Evolutionary conservation across 2,888 invertebrate genomes (phyloP).

Genomic region (Spilosoma lubricipeda): DNA sequence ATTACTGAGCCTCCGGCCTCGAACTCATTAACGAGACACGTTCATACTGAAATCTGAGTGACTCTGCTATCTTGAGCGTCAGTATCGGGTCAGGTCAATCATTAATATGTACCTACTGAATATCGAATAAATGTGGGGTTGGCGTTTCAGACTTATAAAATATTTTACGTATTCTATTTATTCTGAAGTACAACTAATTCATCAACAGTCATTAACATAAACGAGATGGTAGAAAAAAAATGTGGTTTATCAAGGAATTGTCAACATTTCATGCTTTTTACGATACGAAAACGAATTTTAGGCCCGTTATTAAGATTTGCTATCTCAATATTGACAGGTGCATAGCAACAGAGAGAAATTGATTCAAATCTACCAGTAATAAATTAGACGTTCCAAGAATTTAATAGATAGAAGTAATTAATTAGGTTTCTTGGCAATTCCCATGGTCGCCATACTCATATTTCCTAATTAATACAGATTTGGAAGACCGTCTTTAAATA

Average conservation of each 20-base stretch:
- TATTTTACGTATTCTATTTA: not conserved
- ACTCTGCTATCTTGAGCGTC: too few species aligned
- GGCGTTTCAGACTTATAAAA: not conserved
- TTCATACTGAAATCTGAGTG: too few species aligned
- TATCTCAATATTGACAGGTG: conserved; percentile 31
- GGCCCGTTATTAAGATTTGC: not conserved
- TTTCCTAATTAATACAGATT: conserved; percentile 53
- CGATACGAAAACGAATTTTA: not conserved
- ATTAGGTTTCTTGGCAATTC: conserved; percentile 56
- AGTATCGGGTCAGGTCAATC: not conserved
- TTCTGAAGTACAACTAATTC: not conserved
- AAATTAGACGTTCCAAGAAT: conserved; percentile 56
- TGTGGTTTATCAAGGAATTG: too few species aligned
- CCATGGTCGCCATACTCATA: conserved; percentile 35
- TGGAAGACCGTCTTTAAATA: conserved; percentile 29
- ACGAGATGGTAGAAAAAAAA: not conserved
- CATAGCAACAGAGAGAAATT: conserved; percentile 32
- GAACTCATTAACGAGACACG: too few species aligned
- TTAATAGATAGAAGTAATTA: conserved; percentile 62
- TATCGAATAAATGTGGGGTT: not conserved
- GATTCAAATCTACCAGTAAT: conserved; percentile 46
- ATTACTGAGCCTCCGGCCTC: too few species aligned
- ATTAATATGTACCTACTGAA: not conserved
- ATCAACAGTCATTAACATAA: not conserved
- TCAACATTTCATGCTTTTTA: too few species aligned